Conservation (phyloP, 2,797 vertebrate genomes). For the Arnoldichthys spilopterus region DNA sequence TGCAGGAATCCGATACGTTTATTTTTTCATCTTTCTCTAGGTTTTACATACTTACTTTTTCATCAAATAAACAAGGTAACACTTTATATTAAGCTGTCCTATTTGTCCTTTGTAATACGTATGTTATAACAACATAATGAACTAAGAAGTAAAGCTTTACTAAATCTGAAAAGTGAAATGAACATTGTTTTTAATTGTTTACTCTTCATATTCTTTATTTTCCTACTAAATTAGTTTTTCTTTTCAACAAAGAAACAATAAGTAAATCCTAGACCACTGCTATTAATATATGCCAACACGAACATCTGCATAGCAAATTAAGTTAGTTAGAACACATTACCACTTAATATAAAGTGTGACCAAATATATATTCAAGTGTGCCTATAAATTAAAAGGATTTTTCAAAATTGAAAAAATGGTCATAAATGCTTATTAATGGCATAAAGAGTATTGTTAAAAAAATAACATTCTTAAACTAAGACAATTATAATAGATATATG, state of each 20-base stretch:
- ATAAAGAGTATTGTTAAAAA: not conserved
- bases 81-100: constrained; percentile 52
- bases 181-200: not conserved
- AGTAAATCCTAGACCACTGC: not conserved
- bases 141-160: constrained; percentile 17
- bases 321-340: constrained; percentile 37
- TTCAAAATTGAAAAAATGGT: not conserved
- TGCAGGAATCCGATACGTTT: constrained; percentile 22
- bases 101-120: constrained; percentile 35
- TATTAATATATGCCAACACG: not conserved
- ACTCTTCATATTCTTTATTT: not conserved
- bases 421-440: not conserved
- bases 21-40: constrained; percentile 24
- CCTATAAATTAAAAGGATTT: not conserved
- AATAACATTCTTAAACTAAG: not conserved
- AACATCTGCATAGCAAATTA: constrained; percentile 51
- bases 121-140: constrained; percentile 13
- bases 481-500: not conserved
- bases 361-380: constrained; percentile 26
- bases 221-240: not conserved
- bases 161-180: not conserved
- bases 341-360: constrained; percentile 62
- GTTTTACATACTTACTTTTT: constrained; percentile 40
- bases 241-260: not conserved
- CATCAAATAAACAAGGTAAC: constrained; percentile 55